Evolutionary conservation across 2,888 invertebrate genomes (phyloP).

Genomic region (Shargacucullia verbasci): DNA sequence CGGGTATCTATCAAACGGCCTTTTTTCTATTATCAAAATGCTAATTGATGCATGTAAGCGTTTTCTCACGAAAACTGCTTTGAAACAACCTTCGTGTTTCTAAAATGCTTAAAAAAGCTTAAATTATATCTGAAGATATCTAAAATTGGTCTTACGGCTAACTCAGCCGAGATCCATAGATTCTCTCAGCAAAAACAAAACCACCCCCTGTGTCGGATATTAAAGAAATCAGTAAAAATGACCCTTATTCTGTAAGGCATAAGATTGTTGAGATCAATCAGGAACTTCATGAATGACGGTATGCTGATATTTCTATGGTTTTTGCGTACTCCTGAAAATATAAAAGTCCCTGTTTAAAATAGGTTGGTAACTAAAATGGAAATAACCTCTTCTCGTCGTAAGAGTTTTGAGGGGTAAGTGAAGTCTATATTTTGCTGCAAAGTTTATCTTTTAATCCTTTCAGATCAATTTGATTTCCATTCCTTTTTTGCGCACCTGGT

Average conservation of each 20-base stretch:
- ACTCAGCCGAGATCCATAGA: constrained; percentile 10
- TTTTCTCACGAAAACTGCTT: too few relatives aligned
- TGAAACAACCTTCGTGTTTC: not conserved
- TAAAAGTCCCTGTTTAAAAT: not conserved
- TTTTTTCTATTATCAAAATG: too few relatives aligned
- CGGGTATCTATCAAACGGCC: too few relatives aligned
- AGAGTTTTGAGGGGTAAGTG: too few relatives aligned
- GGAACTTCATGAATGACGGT: constrained; percentile 78
- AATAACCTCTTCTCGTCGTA: too few relatives aligned
- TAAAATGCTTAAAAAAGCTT: not conserved
- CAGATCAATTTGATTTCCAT: too few relatives aligned
- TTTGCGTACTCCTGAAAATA: constrained; percentile 78
- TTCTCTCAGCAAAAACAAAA: constrained; percentile 81
- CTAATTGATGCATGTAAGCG: too few relatives aligned
- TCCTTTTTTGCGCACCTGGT: too few relatives aligned
- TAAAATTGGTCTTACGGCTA: constrained; percentile 13
- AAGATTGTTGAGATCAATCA: constrained; percentile 77
- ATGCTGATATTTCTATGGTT: constrained; percentile 80
- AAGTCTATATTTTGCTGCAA: too few relatives aligned
- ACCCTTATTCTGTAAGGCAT: constrained; percentile 83
- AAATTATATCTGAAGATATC: constrained; percentile 5
- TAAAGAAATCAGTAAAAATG: constrained; percentile 83
- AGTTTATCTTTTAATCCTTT: too few relatives aligned
- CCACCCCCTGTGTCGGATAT: constrained; percentile 82
- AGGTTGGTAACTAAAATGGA: too few relatives aligned